Conservation (phyloP, 35 echinoderm and acorn worm genomes). For the Lytechinus variegatus region DNA sequence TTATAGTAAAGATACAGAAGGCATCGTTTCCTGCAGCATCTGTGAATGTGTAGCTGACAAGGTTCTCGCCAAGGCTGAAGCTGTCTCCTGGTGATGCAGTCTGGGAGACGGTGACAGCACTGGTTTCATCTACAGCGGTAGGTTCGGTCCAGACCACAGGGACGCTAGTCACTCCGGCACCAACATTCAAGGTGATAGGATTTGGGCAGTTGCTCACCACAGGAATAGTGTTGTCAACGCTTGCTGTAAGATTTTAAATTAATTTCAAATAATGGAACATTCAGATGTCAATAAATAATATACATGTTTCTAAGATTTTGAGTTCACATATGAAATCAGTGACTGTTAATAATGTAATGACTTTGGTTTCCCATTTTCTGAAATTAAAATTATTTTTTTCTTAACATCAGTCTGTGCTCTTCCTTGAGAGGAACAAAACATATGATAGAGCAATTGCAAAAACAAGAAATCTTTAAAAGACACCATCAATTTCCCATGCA, state of each 20-base stretch:
- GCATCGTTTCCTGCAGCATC: slow-evolving; percentile 59
- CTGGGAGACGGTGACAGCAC: slow-evolving; percentile 41
- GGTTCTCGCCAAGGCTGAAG: slow-evolving; percentile 33
- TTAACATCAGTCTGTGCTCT: too few relatives aligned
- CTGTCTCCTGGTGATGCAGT: slow-evolving; percentile 29
- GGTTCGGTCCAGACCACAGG: slow-evolving; percentile 72
- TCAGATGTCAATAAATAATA: too few relatives aligned
- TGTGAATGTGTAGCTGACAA: slow-evolving; percentile 56
- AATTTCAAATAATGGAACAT: too few relatives aligned
- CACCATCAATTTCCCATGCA: too few relatives aligned
- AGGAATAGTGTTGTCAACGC: slow-evolving; percentile 40
- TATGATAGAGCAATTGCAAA: too few relatives aligned
- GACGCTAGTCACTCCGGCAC: slow-evolving; percentile 39
- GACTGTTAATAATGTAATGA: too few relatives aligned
- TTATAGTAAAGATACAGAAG: slow-evolving; percentile 46
- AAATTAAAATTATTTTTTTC: too few relatives aligned
- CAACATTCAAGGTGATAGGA: slow-evolving; percentile 37
- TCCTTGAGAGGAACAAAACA: too few relatives aligned
- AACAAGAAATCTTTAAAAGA: too few relatives aligned
- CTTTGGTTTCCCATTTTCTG: too few relatives aligned
- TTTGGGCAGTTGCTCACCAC: slow-evolving; percentile 59
- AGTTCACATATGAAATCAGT: too few relatives aligned
- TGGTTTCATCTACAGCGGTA: slow-evolving; percentile 69
- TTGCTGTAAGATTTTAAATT: background rate
- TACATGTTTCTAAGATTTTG: too few relatives aligned